These are phyloP conservation scores for Nemopilema nomurai DNA, from an alignment of 30 jellyfish, hydroid and myxozoan genomes.

Conservation along the genomic window DNA sequence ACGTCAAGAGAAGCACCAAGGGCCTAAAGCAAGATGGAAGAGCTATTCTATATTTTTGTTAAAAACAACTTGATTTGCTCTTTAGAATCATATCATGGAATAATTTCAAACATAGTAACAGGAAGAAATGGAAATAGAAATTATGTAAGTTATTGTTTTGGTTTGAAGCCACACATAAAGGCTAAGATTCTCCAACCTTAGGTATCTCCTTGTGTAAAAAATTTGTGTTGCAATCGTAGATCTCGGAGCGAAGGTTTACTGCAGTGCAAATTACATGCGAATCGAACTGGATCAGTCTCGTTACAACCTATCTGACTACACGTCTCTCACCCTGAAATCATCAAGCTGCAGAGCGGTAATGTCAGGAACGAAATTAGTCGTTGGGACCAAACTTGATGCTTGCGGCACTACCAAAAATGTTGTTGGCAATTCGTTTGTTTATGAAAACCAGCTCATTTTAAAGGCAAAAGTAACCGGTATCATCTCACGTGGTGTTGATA, in stretches of 20 bases:
- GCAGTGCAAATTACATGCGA: slow-evolving; percentile 47
- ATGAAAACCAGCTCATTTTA: slow-evolving; percentile 32
- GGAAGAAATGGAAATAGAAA: no score
- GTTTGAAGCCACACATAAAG: no score
- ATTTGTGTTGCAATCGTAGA: neutral
- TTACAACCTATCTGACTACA: slow-evolving; percentile 8
- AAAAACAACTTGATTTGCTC: no score
- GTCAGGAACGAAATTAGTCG: slow-evolving; percentile 2
- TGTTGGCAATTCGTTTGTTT: neutral
- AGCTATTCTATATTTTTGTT: no score
- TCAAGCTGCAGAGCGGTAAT: slow-evolving; percentile 14
- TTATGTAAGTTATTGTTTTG: no score
- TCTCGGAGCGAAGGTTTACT: slow-evolving; percentile 16
- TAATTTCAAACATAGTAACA: no score
- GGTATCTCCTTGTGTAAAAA: no score
- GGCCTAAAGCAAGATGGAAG: no score
- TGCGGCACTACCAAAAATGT: slow-evolving; percentile 30
- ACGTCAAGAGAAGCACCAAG: no score
- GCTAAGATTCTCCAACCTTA: no score
- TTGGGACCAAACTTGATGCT: slow-evolving; percentile 43
- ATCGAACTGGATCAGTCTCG: slow-evolving; percentile 31
- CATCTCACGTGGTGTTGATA: slow-evolving; percentile 14
- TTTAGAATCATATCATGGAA: no score
- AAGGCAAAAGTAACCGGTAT: slow-evolving; percentile 3
- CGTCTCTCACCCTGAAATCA: slow-evolving; percentile 19